Percentiles rank a stretch among this genome's conserved stretches.
These are phyloP conservation scores for Coptodon bakossiorum DNA, from an alignment of 2,113 vertebrate species.

Conservation along the genomic window DNA sequence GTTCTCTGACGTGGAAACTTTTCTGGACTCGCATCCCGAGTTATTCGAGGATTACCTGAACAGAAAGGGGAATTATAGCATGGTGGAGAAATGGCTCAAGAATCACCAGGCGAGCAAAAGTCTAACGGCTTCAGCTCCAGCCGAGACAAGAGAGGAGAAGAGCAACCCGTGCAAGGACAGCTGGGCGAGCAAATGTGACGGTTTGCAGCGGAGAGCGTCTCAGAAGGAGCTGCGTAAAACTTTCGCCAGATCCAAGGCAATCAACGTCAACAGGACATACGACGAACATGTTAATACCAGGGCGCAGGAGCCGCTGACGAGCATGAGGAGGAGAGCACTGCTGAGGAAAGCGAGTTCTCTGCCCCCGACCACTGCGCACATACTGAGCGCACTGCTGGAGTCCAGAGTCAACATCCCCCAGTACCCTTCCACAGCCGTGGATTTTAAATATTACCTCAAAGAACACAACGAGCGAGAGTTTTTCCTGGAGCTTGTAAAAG, in stretches of 20 bases:
- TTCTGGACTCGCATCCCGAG: constrained; percentile 89
- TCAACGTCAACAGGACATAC: constrained; percentile 92
- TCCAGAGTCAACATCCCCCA: constrained; percentile 96
- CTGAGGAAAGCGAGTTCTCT: constrained; percentile 94
- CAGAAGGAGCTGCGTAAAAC: constrained; percentile 93
- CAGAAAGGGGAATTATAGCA: constrained; percentile 80
- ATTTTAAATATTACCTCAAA: constrained; percentile 95
- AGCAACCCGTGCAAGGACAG: constrained; percentile 63
- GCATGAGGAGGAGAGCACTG: constrained; percentile 87
- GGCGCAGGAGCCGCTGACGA: constrained; percentile 90
- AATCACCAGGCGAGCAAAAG: constrained; percentile 71
- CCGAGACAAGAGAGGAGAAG: constrained; percentile 58
- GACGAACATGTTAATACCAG: constrained; percentile 90
- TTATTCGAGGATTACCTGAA: constrained; percentile 87
- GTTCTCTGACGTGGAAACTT: constrained; percentile 94
- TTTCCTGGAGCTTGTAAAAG: constrained; percentile 97
- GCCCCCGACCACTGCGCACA: constrained; percentile 92
- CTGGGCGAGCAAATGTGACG: constrained; percentile 74
- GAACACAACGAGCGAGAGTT: constrained; percentile 93
- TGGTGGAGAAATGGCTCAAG: constrained; percentile 92
- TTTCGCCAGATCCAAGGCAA: constrained; percentile 94
- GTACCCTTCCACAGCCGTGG: constrained; percentile 91
- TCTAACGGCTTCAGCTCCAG: constrained; percentile 19
- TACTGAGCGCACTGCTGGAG: constrained; percentile 93
- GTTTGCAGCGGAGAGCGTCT: constrained; percentile 82